Evolutionary conservation across 2,113 vertebrate species (phyloP).

Genomic region (Gopherus flavomarginatus): DNA sequence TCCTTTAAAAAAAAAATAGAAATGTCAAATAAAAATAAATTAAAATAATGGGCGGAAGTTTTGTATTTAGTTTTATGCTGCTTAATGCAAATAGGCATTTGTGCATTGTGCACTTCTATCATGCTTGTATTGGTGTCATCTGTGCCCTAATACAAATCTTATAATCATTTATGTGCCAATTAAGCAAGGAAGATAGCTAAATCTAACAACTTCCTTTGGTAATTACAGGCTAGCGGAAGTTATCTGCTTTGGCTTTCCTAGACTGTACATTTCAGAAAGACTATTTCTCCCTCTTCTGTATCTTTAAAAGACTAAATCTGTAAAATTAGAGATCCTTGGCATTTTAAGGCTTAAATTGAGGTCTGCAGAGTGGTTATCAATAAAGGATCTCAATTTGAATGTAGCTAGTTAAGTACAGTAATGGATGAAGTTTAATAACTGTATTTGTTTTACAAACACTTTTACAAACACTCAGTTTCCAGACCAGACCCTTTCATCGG

Average conservation of each 20-base stretch:
- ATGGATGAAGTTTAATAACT: not conserved
- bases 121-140: conserved; percentile 50
- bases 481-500: not conserved
- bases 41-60: conserved; percentile 47
- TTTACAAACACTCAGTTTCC: conserved; percentile 11
- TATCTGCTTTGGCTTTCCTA: conserved; percentile 14
- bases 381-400: not conserved
- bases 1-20: conserved; percentile 11
- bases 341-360: conserved; percentile 10
- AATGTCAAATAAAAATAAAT: conserved; percentile 45
- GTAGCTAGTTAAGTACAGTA: not conserved
- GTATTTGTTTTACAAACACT: conserved; percentile 29
- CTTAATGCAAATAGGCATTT: conserved; percentile 43
- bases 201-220: conserved; percentile 31
- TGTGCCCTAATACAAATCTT: conserved; percentile 70
- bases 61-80: conserved; percentile 20
- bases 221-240: conserved; percentile 49
- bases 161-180: conserved; percentile 68
- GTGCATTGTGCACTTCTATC: conserved; percentile 33
- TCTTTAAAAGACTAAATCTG: not conserved
- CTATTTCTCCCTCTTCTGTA: not conserved
- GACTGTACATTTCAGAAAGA: not conserved
- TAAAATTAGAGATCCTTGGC: not conserved
- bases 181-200: conserved; percentile 53
- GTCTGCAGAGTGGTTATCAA: not conserved